A percentile compares a stretch with the other conserved stretches of the same genome.
Evolutionary conservation across 2,113 vertebrate species (phyloP).

Genomic region (Apteryx mantelli): DNA sequence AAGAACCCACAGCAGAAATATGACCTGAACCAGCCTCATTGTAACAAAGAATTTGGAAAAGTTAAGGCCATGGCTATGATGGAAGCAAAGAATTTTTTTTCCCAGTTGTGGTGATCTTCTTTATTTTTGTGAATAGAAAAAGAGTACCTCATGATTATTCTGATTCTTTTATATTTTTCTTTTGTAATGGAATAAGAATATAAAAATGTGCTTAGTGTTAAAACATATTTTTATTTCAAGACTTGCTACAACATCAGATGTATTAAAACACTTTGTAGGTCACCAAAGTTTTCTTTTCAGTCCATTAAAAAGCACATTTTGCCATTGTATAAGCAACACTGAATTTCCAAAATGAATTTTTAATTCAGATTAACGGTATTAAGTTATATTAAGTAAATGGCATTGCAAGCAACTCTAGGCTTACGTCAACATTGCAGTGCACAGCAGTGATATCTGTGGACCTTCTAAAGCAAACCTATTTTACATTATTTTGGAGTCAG

Average conservation of each 20-base stretch:
- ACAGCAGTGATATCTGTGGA: neutral
- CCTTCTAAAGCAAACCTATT: neutral
- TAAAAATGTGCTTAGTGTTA: slow-evolving; percentile 36
- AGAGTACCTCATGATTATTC: accelerated
- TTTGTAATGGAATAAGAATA: slow-evolving; percentile 1
- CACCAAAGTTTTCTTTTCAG: neutral
- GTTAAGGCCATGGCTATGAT: neutral
- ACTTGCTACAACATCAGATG: neutral
- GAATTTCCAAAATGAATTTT: neutral
- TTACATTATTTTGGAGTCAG: neutral
- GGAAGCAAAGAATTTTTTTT: neutral
- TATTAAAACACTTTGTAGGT: neutral
- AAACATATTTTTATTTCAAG: slow-evolving; percentile 62
- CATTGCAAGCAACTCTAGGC: neutral
- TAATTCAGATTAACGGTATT: neutral
- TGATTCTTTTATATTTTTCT: neutral
- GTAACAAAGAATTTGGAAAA: neutral
- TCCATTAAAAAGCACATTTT: neutral
- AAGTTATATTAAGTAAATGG: neutral
- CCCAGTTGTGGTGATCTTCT: neutral
- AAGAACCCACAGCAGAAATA: neutral
- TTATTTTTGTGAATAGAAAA: neutral
- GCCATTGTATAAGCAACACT: neutral
- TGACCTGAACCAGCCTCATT: neutral
- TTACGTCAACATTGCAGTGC: neutral